phyloP scores from a whole-genome alignment of 2,888 invertebrate genomes.

The Frankliniella fusca region DNA sequence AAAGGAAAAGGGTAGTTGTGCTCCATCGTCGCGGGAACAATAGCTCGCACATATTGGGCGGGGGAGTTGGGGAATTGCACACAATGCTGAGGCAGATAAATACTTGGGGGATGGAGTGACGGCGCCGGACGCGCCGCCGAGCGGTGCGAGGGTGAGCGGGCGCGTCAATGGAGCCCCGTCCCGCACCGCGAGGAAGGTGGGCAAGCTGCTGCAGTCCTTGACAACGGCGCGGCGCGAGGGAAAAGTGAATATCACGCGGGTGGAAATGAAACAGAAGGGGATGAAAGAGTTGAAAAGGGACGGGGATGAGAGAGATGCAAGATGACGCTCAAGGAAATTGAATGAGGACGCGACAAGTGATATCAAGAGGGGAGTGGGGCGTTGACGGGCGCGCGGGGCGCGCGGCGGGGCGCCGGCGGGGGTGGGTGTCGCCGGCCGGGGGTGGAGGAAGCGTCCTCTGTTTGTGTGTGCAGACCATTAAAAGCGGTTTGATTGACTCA shows the following conservation, averaged over 20 bases:
- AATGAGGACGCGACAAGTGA: conserved; percentile 13
- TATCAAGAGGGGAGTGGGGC: neutral
- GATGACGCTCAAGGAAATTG: conserved; percentile 23
- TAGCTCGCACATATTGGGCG: neutral
- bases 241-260: conserved; percentile 1
- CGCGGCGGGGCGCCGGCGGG: conserved; percentile 8
- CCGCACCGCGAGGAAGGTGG: no score
- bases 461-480: conserved; percentile 16
- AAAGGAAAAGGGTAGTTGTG: neutral
- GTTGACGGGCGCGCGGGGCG: no score
- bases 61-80: conserved; percentile 2
- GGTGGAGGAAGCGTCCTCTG: neutral
- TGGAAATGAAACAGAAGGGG: neutral
- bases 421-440: conserved; percentile 28
- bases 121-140: neutral
- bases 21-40: neutral
- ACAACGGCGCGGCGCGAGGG: neutral
- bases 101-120: neutral
- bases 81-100: conserved; percentile 2
- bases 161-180: neutral
- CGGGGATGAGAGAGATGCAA: neutral
- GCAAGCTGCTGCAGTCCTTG: no score
- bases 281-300: neutral
- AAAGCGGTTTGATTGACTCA: conserved; percentile 18
- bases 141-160: neutral